phyloP scores from a whole-genome alignment of 2,113 vertebrate species.

The Amazona guildingii region DNA sequence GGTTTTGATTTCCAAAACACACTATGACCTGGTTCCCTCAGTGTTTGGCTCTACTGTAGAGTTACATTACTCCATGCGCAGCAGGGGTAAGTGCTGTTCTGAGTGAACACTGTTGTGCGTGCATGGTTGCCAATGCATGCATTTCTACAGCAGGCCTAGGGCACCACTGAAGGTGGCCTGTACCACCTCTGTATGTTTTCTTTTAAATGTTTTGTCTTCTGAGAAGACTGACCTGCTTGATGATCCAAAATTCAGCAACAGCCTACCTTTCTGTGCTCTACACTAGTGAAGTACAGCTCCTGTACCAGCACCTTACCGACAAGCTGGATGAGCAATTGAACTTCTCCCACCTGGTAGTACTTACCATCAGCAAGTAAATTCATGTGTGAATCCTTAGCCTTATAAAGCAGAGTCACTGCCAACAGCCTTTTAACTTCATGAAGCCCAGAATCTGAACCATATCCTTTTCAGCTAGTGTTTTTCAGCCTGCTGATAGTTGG shows the following conservation, averaged over 20 bases:
- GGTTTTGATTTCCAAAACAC: background rate
- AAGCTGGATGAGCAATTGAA: background rate
- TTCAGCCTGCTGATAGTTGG: background rate
- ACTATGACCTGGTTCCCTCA: background rate
- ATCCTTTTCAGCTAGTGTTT: background rate
- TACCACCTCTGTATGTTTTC: background rate
- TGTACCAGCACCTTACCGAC: background rate
- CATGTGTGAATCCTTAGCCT: background rate
- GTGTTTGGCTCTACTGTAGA: background rate
- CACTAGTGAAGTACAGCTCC: background rate
- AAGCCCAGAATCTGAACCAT: background rate
- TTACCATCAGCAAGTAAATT: background rate
- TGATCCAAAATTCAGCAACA: background rate
- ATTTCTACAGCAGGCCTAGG: background rate
- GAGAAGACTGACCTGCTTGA: background rate
- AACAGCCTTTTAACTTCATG: background rate
- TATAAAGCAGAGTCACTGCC: background rate
- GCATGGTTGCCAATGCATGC: fast-evolving
- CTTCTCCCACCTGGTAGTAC: background rate
- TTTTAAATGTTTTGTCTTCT: background rate
- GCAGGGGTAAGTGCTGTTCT: background rate
- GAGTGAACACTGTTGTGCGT: background rate
- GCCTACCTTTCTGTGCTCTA: background rate
- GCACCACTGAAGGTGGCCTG: background rate
- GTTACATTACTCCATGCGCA: background rate